Percentiles rank a stretch among this genome's conserved stretches.
These are phyloP conservation scores for Tetranychus truncatus DNA, from an alignment of 2,888 invertebrate genomes.

Conservation along the genomic window DNA sequence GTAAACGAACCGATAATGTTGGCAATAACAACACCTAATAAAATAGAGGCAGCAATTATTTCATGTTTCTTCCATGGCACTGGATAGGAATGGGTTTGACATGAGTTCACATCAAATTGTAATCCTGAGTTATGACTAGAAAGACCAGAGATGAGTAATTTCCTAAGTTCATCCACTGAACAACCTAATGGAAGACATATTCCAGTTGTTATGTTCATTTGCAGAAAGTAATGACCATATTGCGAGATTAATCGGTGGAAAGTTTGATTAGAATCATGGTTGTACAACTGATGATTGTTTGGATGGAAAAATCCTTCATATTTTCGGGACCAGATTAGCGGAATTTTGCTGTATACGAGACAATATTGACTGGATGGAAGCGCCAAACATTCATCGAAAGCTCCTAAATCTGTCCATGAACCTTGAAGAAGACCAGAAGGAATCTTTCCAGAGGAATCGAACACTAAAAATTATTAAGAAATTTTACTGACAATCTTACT, in stretches of 20 bases:
- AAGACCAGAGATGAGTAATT: neutral
- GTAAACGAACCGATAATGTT: neutral
- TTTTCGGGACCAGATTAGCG: neutral
- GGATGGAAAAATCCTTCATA: neutral
- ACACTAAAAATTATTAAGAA: neutral
- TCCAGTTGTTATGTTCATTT: constrained; percentile 1
- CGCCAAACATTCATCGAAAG: constrained; percentile 4
- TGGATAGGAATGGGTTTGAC: neutral
- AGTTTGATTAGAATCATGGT: neutral
- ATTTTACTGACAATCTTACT: neutral
- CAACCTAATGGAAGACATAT: neutral
- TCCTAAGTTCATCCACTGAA: neutral
- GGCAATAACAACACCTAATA: neutral
- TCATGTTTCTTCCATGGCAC: neutral
- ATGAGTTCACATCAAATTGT: neutral
- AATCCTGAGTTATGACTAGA: neutral
- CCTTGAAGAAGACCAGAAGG: constrained; percentile 1
- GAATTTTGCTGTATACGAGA: neutral
- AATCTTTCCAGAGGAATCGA: neutral
- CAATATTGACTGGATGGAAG: constrained; percentile 5
- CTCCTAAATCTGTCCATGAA: constrained; percentile 3
- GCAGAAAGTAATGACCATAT: neutral
- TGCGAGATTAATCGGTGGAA: neutral
- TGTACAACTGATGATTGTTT: neutral
- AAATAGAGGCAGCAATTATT: neutral